These are phyloP conservation scores for Ptilorrhoa leucosticta DNA, from an alignment of 2,113 vertebrate species.

Conservation along the genomic window DNA sequence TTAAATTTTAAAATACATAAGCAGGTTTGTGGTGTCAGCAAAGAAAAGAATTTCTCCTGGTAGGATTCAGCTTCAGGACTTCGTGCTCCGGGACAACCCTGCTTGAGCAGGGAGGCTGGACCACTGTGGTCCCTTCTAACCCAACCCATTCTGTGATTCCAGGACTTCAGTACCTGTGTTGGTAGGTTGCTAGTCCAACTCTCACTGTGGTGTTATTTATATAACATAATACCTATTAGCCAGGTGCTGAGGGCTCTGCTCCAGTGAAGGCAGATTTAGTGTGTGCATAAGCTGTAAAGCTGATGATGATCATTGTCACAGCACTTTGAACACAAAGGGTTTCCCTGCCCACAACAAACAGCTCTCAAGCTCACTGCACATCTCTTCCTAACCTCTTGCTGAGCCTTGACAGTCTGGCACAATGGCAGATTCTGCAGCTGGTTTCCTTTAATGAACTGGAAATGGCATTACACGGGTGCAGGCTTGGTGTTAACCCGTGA, in stretches of 20 bases:
- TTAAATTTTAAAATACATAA: slow-evolving; percentile 45
- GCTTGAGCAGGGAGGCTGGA: background rate
- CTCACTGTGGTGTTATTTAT: background rate
- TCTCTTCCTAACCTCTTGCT: background rate
- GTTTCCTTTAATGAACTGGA: slow-evolving; percentile 20
- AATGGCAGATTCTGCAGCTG: background rate
- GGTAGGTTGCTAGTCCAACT: background rate
- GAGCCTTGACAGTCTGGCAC: background rate
- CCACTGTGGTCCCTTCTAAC: no score
- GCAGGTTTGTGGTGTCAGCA: slow-evolving; percentile 6
- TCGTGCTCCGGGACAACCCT: background rate
- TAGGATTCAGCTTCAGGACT: background rate
- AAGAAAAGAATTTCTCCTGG: background rate
- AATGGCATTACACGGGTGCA: background rate
- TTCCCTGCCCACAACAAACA: background rate
- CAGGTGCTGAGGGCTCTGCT: background rate
- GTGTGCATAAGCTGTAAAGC: background rate
- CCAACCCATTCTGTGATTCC: background rate
- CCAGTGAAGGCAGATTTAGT: background rate
- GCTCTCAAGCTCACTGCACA: background rate
- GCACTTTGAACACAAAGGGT: background rate
- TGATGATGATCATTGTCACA: background rate
- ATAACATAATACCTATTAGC: background rate
- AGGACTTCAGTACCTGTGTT: background rate
- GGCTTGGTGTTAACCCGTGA: background rate